Conservation (phyloP, 1,140 invertebrate genomes). For the Ooceraea biroi region DNA sequence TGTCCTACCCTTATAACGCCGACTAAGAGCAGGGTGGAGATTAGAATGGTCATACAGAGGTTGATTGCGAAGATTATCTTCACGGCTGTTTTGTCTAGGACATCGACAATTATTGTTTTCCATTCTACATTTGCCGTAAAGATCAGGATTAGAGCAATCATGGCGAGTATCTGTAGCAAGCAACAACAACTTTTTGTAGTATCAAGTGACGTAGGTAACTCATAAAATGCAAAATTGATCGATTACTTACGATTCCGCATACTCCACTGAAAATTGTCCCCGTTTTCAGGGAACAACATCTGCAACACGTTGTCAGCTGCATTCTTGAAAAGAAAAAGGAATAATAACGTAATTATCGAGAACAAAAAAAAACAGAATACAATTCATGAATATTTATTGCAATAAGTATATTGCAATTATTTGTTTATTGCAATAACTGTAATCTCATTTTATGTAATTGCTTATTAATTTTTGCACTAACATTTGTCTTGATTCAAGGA, state of each 20-base stretch:
- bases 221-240: background rate
- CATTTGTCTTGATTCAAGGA: too few relatives aligned
- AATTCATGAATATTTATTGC: background rate
- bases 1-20: slow-evolving; percentile 90
- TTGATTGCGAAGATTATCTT: slow-evolving; percentile 93
- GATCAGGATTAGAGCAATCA: slow-evolving; percentile 87
- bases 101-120: slow-evolving; percentile 90
- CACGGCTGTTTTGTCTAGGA: slow-evolving; percentile 87
- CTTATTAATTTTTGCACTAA: too few relatives aligned
- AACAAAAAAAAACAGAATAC: background rate
- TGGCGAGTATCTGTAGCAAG: slow-evolving; percentile 87
- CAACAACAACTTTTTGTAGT: background rate
- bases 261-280: slow-evolving; percentile 90
- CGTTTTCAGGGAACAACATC: slow-evolving; percentile 89
- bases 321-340: slow-evolving; percentile 69
- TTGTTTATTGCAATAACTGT: too few relatives aligned
- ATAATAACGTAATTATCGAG: background rate
- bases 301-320: slow-evolving; percentile 87
- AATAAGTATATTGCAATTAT: too few relatives aligned
- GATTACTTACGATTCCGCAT: slow-evolving; percentile 88
- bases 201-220: slow-evolving; percentile 23
- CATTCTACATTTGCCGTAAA: slow-evolving; percentile 88
- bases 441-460: background rate
- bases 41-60: slow-evolving; percentile 93
- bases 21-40: slow-evolving; percentile 91